Base-by-base conservation (phyloP, 2,888 invertebrate genomes). In the Leptopilina syphax region DNA sequence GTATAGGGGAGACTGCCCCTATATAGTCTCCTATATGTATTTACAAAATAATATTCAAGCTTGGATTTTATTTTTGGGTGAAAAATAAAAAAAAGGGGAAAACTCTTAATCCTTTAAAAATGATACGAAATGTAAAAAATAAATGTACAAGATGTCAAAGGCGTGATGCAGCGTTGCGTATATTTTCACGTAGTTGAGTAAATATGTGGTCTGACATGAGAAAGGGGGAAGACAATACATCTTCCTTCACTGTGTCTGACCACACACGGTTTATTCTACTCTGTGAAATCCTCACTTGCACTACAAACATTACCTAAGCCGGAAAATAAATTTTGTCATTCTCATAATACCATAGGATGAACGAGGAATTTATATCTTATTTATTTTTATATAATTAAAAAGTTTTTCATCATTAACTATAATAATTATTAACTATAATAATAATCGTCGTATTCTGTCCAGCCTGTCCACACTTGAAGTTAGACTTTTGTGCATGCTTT, bases 121-220 rank as follows among this genome's bases (percentile, higher is more conserved):
- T 60, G 18, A 9, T 18, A 63, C 24, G 24, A 63, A 63, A 63
- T 63, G n/a, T 18, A 24, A 3, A 68, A 68, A 68, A 13, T 18
- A 27, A 27, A 10, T 50, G 27, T 13, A 68, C 24, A 68, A 27
- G 68, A 18, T 12, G 24, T 50, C 50, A 27, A 10, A 24, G 8
- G 54, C 27, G 8, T 50, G 70, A 54, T 54, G 54, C 54, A 70
- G 8, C 57, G 8, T 27, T n/a, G 41, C 73, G 34, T n/a, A 57
- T 34, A 73, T 73, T 73, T 73, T 73, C 57, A 57, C 73, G 54
- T 65, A 27, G n/a, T 54, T 54, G 70, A 54, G 54, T 70, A 70
- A 70, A 54, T 24, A 70, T 27, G 68, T 68, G 50, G 24, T 27
- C 54, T 34, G 57, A n/a, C 57, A 34, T 54, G 57, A 54, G 57